Percentiles rank a stretch among this genome's conserved stretches.
These are phyloP conservation scores for Antheraea assamensis DNA, from an alignment of 2,888 invertebrate genomes.

Conservation along the genomic window DNA sequence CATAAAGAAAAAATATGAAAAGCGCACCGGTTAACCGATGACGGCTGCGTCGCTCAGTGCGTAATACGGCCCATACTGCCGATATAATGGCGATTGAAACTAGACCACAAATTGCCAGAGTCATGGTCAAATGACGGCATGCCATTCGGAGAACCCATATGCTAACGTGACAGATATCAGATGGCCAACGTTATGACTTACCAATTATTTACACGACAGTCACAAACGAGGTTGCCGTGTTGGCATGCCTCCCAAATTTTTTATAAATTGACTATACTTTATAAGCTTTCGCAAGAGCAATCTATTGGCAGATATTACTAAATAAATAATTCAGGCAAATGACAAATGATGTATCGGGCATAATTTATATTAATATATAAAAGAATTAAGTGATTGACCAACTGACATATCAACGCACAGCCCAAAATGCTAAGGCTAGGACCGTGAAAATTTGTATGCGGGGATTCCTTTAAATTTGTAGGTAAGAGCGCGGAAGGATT, in stretches of 20 bases:
- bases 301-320: no score
- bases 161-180: slow-evolving; percentile 33
- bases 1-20: neutral
- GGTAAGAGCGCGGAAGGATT: no score
- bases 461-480: no score
- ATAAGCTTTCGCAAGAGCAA: no score
- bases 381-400: no score
- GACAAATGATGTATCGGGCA: no score
- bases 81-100: slow-evolving; percentile 32
- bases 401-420: no score
- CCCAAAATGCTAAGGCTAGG: no score
- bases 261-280: no score
- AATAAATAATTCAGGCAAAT: no score
- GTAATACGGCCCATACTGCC: neutral
- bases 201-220: neutral
- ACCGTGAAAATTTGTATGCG: no score
- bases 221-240: neutral
- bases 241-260: neutral
- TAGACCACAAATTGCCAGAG: slow-evolving; percentile 41
- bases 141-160: slow-evolving; percentile 19
- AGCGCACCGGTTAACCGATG: neutral
- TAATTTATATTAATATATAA: no score
- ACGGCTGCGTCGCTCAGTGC: neutral
- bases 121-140: slow-evolving; percentile 13
- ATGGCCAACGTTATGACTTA: slow-evolving; percentile 16